Evolutionary conservation across 2,113 vertebrate genomes (phyloP).

Genomic region (Corvus hawaiiensis): DNA sequence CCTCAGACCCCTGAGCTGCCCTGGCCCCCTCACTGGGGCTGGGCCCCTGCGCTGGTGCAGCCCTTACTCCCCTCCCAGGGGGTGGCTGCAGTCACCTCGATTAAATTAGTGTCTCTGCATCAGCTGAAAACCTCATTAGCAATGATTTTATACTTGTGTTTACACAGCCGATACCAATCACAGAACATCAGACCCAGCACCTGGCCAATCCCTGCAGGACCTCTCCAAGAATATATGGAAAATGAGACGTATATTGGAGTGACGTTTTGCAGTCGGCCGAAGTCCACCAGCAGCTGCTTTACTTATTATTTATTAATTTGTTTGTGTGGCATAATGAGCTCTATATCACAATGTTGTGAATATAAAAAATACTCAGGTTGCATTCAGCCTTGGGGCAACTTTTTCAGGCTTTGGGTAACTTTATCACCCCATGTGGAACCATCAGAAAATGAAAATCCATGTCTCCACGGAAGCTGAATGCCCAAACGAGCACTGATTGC

Average conservation of each 20-base stretch:
- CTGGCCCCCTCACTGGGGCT: rapidly evolving
- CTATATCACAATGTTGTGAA: rapidly evolving
- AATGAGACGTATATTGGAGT: rapidly evolving
- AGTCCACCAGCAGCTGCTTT: background rate
- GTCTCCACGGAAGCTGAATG: background rate
- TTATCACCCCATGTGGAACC: background rate
- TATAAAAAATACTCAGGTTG: background rate
- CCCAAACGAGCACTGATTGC: background rate
- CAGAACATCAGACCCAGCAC: rapidly evolving
- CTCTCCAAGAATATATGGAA: rapidly evolving
- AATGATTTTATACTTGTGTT: background rate
- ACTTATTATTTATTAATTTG: background rate
- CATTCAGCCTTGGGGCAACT: background rate
- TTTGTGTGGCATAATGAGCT: background rate
- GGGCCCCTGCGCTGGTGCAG: background rate
- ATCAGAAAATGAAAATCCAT: background rate
- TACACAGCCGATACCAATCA: background rate
- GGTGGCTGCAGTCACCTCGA: background rate
- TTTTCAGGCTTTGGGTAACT: background rate
- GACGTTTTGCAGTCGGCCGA: background rate
- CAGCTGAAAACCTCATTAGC: background rate
- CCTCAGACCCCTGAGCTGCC: background rate
- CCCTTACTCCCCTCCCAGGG: rapidly evolving
- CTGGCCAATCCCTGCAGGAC: background rate
- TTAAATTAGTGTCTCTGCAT: background rate